A percentile compares a stretch with the other conserved stretches of the same genome.
phyloP scores from a whole-genome alignment of 2,888 invertebrate genomes.

The Nomada fucata region DNA sequence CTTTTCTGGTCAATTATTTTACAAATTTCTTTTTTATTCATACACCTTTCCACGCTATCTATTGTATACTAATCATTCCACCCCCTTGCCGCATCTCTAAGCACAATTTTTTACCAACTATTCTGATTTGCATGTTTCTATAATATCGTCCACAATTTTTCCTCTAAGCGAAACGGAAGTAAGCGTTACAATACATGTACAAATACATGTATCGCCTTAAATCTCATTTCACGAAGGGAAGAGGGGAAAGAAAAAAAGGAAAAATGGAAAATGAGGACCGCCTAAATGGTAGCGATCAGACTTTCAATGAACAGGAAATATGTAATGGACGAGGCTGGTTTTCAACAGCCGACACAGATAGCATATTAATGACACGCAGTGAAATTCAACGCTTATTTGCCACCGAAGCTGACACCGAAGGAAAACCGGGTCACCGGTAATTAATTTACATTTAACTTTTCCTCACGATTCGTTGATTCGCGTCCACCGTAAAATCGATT shows the following conservation, averaged over 20 bases:
- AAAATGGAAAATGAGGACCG: background rate
- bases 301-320: slow-evolving; percentile 15
- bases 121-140: no score
- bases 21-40: no score
- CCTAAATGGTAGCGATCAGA: background rate
- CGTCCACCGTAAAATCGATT: slow-evolving; percentile 45
- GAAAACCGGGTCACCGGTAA: slow-evolving; percentile 61
- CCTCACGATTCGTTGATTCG: slow-evolving; percentile 45
- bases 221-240: background rate
- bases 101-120: no score
- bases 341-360: slow-evolving; percentile 20
- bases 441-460: slow-evolving; percentile 71
- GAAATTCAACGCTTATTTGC: slow-evolving; percentile 49
- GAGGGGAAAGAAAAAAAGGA: background rate
- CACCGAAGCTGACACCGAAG: slow-evolving; percentile 12
- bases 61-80: no score
- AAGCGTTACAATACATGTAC: no score
- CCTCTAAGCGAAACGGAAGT: no score
- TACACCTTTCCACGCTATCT: no score
- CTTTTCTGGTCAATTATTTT: no score
- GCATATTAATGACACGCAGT: slow-evolving; percentile 8
- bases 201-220: background rate
- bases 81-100: no score
- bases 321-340: slow-evolving; percentile 19
- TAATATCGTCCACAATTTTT: no score